phyloP scores from a whole-genome alignment of 2,797 vertebrate species.

The Fringilla coelebs region DNA sequence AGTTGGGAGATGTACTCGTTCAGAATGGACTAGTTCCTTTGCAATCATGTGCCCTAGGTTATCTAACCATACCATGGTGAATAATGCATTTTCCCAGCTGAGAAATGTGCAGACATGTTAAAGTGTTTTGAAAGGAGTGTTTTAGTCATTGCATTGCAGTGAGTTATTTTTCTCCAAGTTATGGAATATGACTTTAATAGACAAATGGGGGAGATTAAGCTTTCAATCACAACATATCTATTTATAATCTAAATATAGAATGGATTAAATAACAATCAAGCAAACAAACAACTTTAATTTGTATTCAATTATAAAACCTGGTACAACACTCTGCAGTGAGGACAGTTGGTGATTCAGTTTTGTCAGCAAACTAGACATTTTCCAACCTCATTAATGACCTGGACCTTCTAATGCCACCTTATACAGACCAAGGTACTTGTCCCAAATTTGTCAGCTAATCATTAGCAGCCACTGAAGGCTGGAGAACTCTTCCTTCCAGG shows the following conservation, averaged over 20 bases:
- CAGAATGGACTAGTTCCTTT: neutral
- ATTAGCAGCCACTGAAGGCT: neutral
- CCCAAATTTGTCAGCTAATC: neutral
- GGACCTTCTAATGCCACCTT: neutral
- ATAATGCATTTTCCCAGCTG: neutral
- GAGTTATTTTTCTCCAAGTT: neutral
- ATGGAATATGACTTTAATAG: neutral
- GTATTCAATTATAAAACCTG: neutral
- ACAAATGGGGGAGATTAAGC: neutral
- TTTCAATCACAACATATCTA: neutral
- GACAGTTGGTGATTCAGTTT: neutral
- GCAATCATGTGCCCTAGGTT: neutral
- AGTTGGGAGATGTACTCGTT: fast-evolving
- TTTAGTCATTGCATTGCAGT: neutral
- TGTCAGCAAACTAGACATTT: neutral
- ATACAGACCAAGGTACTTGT: neutral
- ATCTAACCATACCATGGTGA: neutral
- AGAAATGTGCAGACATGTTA: neutral
- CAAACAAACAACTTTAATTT: neutral
- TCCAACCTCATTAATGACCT: fast-evolving
- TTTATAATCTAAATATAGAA: neutral
- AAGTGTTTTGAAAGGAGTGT: neutral
- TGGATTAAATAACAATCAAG: neutral
- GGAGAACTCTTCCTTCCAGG: neutral
- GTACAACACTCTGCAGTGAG: neutral